Percentiles rank a stretch among this genome's conserved stretches.
phyloP scores from a whole-genome alignment of 2,113 vertebrate genomes.

The Psettodes erumei region DNA sequence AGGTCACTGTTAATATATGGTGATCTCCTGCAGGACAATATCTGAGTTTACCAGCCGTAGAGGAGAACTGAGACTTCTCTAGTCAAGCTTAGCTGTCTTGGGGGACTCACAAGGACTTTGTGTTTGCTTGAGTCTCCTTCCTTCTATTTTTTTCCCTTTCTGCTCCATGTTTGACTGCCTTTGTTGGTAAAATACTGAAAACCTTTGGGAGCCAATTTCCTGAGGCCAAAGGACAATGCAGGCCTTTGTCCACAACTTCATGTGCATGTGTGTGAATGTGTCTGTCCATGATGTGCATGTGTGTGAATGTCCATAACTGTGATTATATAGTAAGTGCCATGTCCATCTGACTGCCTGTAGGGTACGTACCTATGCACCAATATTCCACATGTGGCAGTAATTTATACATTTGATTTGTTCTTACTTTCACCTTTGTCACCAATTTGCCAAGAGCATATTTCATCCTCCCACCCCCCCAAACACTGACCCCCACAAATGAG shows the following conservation, averaged over 20 bases:
- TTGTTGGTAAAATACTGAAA: slow-evolving; percentile 51
- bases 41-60: slow-evolving; percentile 51
- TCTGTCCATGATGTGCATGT: background rate
- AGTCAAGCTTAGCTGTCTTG: slow-evolving; percentile 44
- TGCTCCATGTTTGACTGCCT: slow-evolving; percentile 22
- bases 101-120: slow-evolving; percentile 44
- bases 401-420: slow-evolving; percentile 31
- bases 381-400: background rate
- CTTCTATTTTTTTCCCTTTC: slow-evolving; percentile 20
- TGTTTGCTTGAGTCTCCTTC: slow-evolving; percentile 43
- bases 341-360: background rate
- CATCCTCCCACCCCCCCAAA: slow-evolving; percentile 1
- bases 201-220: slow-evolving; percentile 72
- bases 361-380: background rate
- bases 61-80: slow-evolving; percentile 45
- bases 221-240: slow-evolving; percentile 43
- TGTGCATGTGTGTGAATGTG: background rate
- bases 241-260: slow-evolving; percentile 24
- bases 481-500: slow-evolving; percentile 19
- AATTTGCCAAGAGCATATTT: slow-evolving; percentile 43
- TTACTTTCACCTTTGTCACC: slow-evolving; percentile 52
- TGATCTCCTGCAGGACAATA: slow-evolving; percentile 53
- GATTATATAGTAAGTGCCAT: background rate
- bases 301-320: background rate
- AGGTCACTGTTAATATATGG: slow-evolving; percentile 73